phyloP scores from a whole-genome alignment of 2,113 vertebrate species.

The Rhodinocichla rosea region DNA sequence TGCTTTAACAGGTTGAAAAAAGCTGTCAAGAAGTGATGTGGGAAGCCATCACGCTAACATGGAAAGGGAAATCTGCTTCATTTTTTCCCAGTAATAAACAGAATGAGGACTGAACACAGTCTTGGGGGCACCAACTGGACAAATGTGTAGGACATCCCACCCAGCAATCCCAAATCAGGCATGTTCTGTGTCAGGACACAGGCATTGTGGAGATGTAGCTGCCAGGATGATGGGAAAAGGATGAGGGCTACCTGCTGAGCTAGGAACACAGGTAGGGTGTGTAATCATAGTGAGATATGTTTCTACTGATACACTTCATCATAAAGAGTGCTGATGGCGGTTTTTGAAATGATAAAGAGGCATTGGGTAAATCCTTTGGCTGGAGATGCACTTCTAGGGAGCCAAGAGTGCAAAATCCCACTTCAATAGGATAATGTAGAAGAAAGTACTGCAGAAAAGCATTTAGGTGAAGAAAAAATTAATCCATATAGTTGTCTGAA shows the following conservation, averaged over 20 bases:
- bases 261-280: background rate
- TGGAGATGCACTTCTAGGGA: background rate
- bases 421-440: background rate
- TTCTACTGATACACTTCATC: background rate
- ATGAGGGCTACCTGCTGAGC: background rate
- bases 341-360: background rate
- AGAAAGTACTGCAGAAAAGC: background rate
- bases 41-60: background rate
- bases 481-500: background rate
- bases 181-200: background rate
- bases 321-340: background rate
- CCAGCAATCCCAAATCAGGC: background rate
- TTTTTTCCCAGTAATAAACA: background rate
- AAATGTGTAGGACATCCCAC: background rate
- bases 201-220: background rate
- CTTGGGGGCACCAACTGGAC: background rate
- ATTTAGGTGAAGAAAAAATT: background rate
- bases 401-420: background rate
- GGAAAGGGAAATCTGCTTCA: background rate
- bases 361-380: background rate
- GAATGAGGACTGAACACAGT: background rate
- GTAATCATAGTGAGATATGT: background rate
- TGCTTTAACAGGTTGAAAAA: background rate
- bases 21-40: background rate
- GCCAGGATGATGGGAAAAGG: background rate